Base-by-base conservation (phyloP, 2,113 vertebrate species). In the Hippocampus comes region DNA sequence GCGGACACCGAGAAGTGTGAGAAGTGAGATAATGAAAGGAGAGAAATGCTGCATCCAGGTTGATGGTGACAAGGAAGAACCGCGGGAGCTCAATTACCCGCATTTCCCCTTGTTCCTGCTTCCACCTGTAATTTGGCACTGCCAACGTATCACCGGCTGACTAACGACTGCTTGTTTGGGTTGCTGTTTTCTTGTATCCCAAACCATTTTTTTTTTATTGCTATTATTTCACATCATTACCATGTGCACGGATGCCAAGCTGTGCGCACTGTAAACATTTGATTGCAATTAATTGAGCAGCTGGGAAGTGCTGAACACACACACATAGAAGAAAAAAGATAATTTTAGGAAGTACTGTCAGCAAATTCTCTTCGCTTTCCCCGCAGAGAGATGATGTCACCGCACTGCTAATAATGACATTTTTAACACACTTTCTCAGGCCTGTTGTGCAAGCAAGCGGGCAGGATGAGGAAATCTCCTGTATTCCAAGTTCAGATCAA, bases 201-300 rank as follows among this genome's bases (percentile, higher is more conserved):
- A 80, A 86, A 86, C 82, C 77, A 78, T 55, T 53, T 53, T 21
- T n/a, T 21, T 55, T n/a, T 4, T 4, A n/a, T 18, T 17, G 10
- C 10, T 15, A 9, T 34, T 48, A 83, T 79, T 86, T 72, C 71
- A 67, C 70, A 72, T 86, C 80, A 83, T 84, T 74, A 80, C 79
- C 68, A 75, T 78, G 48, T 68, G 41, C 64, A 70, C 7, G 27
- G 78, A 61, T 71, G 78, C 75, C 67, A 80, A 77, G 86, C 83
- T 82, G 84, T 72, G 84, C 66, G 74, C 68, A 82, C 67, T 71
- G 84, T 84, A 88, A 90, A 89, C 84, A 88, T 89, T 86, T 85
- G 86, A 88, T 87, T 88, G 82, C 43, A 85, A 87, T 81, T 73
- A 85, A 89, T 77, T 71, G 82, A 83, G 87, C 85, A 61, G 78